phyloP scores from a whole-genome alignment of 1,140 invertebrate genomes.

The Chlorops oryzae region DNA sequence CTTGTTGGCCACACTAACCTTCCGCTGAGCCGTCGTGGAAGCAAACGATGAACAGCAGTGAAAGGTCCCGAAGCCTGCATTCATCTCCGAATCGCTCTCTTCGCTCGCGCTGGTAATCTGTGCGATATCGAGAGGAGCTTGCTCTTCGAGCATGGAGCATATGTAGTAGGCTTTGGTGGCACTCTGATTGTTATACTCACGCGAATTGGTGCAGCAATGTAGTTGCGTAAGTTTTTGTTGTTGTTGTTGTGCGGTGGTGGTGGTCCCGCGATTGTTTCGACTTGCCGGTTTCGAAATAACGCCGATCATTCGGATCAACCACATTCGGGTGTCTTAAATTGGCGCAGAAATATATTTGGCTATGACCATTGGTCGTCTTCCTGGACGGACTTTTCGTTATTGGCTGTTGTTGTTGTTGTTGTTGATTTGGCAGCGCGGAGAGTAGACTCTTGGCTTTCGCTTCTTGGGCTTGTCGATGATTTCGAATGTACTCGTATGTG shows the following conservation, averaged over 20 bases:
- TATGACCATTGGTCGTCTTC: conserved; percentile 11
- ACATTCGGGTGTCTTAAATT: conserved; percentile 29
- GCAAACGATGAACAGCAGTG: conserved; percentile 44
- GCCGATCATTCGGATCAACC: conserved; percentile 7
- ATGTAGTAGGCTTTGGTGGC: conserved; percentile 36
- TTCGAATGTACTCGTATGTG: conserved; percentile 82
- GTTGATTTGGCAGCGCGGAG: conserved; percentile 1
- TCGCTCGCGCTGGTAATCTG: conserved; percentile 7
- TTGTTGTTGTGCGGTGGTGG: not conserved
- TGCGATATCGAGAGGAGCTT: conserved; percentile 4
- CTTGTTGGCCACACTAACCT: conserved; percentile 27
- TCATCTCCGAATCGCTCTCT: conserved; percentile 13
- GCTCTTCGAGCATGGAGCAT: conserved; percentile 41
- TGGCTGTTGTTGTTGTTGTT: conserved; percentile 10
- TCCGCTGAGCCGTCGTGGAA: conserved; percentile 30
- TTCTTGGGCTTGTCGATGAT: conserved; percentile 51
- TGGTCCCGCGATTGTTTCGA: not conserved
- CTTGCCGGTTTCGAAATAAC: conserved; percentile 6
- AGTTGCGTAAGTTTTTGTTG: conserved; percentile 11
- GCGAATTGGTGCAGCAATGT: conserved; percentile 41
- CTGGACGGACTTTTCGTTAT: conserved; percentile 37
- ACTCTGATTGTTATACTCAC: conserved; percentile 37
- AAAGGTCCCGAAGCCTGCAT: conserved; percentile 25
- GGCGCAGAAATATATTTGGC: conserved; percentile 41
- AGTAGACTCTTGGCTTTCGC: conserved; percentile 30